phyloP scores from a whole-genome alignment of 2,797 vertebrate species.

The Halcyon chelicuti region DNA sequence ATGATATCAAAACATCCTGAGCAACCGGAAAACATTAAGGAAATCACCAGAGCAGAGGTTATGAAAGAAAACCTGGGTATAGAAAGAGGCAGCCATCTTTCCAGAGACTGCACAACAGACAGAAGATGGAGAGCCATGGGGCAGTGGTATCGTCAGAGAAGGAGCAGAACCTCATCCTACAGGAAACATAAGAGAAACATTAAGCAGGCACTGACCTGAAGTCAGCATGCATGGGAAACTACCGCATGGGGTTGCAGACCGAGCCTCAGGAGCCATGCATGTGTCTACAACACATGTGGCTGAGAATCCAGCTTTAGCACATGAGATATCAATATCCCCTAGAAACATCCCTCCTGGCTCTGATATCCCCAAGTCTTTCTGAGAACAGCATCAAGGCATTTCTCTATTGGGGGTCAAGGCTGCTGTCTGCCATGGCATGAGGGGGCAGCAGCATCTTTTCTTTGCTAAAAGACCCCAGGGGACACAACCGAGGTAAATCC shows the following conservation, averaged over 20 bases:
- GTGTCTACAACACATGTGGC: rapidly evolving
- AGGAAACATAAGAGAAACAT: not conserved
- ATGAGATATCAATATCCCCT: not conserved
- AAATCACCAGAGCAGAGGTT: not conserved
- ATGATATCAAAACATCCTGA: slow-evolving; percentile 34
- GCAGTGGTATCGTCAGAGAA: rapidly evolving
- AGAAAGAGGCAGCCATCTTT: not conserved
- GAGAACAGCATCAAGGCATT: not conserved
- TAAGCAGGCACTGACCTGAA: not conserved
- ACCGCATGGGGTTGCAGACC: not conserved
- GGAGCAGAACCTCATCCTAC: not conserved
- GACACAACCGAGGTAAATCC: not conserved
- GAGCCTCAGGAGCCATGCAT: not conserved
- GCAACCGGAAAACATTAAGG: not conserved
- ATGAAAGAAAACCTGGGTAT: not conserved
- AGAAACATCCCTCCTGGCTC: not conserved
- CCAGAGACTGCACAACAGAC: not conserved
- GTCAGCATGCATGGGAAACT: rapidly evolving
- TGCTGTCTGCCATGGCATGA: not conserved
- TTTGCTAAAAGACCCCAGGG: not conserved
- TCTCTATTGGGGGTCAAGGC: not conserved
- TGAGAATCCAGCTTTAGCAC: not conserved
- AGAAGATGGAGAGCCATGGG: not conserved
- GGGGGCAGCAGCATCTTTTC: not conserved
- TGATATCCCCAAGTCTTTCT: not conserved